Base-by-base conservation (phyloP, 2,113 vertebrate species). In the Pleuronectes platessa region DNA sequence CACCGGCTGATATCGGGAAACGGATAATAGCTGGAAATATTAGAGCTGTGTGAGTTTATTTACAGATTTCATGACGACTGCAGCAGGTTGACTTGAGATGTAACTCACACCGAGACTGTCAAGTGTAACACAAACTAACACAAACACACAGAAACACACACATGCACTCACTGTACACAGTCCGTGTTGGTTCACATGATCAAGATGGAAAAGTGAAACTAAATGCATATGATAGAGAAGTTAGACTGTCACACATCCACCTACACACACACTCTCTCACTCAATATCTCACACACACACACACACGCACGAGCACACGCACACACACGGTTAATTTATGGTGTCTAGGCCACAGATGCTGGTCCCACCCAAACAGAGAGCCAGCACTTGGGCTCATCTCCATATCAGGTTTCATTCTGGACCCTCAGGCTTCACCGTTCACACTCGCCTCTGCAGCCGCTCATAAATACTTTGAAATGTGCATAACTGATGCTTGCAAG, bases 391-490 rank as follows among this genome's bases (percentile, higher is more conserved):
- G 54, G 53, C 73, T 86, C 71, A 83, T 92, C 74, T 87, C 42
- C 89, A 89, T 89, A 84, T 81, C 66, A 82, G 82, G 92, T 92
- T 92, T 93, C 85, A 79, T 72, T 61, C 40, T 47, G 70, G 45
- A 65, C 24, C 59, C 82, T 68, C 18, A 74, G 81, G 86, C 85
- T 13, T 5, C 12, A 24, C n/a, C 49, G 47, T n/a, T 63, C 40
- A 31, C n/a, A 79, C 56, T 67, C 63, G 62, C 67, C 65, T 73
- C 75, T 86, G 27, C 71, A 31, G 54, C 24, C 13, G 58, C 37
- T 67, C 37, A 67, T 2, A 8, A 40, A 45, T n/a, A 31, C 35
- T 67, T 60, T 64, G 62, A 84, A 68, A 62, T 65, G 26, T 56
- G 37, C 61, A 72, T 71, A 60, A 76, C 17, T 11, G 24, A 15